Evolutionary conservation across 64 coral and sea anemone species (phyloP).

Genomic region (Acropora tenuis): DNA sequence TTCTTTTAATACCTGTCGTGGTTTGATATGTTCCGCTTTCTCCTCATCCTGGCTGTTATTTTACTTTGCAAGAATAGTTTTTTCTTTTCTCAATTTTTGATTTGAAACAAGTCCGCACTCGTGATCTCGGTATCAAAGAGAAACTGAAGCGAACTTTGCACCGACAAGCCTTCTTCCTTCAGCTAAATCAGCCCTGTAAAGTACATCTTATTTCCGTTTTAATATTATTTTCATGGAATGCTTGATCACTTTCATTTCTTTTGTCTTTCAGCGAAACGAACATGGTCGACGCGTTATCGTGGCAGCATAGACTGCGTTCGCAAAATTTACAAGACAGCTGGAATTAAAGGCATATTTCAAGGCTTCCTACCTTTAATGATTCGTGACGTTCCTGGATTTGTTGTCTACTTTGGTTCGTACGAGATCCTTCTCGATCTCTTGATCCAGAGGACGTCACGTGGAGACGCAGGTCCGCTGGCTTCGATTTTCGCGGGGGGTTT

Average conservation of each 20-base stretch:
- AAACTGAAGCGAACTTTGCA: too few species aligned
- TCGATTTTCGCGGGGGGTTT: conserved; percentile 75
- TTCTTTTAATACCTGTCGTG: too few species aligned
- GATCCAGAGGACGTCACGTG: conserved; percentile 1
- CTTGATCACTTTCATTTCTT: background rate
- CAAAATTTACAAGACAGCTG: conserved; percentile 75
- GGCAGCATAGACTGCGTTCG: conserved; percentile 78
- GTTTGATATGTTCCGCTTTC: too few species aligned
- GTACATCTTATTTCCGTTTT: too few species aligned
- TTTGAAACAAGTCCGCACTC: too few species aligned
- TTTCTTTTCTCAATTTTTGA: too few species aligned
- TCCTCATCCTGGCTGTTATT: too few species aligned
- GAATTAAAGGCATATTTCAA: conserved; percentile 83
- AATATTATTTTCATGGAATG: too few species aligned
- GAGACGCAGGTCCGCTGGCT: conserved; percentile 48
- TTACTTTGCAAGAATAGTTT: too few species aligned
- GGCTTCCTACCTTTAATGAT: conserved; percentile 53
- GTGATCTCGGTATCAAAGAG: too few species aligned
- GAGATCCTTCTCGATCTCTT: conserved; percentile 61
- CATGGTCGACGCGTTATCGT: conserved; percentile 41
- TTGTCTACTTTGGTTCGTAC: conserved; percentile 81
- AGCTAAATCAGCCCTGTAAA: too few species aligned
- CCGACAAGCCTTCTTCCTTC: too few species aligned
- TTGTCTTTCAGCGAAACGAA: conserved; percentile 43
- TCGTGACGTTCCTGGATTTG: conserved; percentile 87